These are phyloP conservation scores for Leucophora obtusa DNA, from an alignment of 2,888 invertebrate genomes.

Conservation along the genomic window DNA sequence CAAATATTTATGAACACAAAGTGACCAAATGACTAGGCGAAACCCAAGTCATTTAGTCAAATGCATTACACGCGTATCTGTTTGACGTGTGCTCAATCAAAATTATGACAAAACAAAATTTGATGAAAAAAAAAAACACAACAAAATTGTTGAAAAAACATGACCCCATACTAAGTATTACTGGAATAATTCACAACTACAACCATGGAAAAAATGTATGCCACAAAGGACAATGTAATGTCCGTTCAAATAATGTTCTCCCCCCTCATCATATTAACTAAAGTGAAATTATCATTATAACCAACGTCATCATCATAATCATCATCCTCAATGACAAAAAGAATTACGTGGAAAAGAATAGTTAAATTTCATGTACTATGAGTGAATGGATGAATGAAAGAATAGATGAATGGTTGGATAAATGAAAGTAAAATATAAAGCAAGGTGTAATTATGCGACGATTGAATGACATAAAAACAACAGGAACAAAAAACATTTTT, in stretches of 20 bases:
- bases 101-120: conserved; percentile 74
- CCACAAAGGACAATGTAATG: conserved; percentile 2
- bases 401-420: conserved; percentile 8
- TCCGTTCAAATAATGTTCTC: not conserved
- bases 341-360: conserved; percentile 9
- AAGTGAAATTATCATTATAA: conserved; percentile 13
- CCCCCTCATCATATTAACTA: not conserved
- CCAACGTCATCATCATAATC: conserved; percentile 8
- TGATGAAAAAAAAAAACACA: conserved; percentile 22
- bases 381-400: conserved; percentile 3
- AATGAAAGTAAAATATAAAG: conserved; percentile 12
- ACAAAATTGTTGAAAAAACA: conserved; percentile 14
- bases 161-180: conserved; percentile 7
- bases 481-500: not conserved
- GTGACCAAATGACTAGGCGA: conserved; percentile 41
- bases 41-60: conserved; percentile 61
- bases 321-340: conserved; percentile 17
- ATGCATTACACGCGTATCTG: conserved; percentile 53
- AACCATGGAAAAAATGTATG: not conserved
- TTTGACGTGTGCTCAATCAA: conserved; percentile 74
- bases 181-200: not conserved
- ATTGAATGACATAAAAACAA: conserved; percentile 39
- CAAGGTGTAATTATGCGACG: conserved; percentile 51
- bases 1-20: conserved; percentile 37
- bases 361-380: not conserved